Conservation (phyloP, 2,888 invertebrate genomes). For the Limnephilus marmoratus region DNA sequence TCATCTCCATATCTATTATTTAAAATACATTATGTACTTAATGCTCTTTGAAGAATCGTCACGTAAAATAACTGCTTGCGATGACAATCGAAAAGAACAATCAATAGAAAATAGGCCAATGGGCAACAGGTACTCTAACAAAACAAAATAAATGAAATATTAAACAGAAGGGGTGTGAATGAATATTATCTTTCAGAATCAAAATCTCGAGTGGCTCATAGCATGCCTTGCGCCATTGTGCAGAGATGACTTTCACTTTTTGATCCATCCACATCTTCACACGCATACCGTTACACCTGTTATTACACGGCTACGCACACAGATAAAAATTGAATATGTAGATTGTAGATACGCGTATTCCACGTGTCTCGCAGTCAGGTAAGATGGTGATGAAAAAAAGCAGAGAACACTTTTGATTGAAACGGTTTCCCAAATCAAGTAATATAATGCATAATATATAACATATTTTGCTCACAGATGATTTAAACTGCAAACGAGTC, state of each 20-base stretch:
- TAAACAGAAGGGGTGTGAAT: neutral
- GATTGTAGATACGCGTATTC: neutral
- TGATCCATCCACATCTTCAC: constrained; percentile 27
- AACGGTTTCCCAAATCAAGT: neutral
- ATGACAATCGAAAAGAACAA: neutral
- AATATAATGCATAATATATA: neutral
- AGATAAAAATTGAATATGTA: neutral
- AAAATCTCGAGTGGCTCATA: neutral
- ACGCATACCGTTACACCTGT: neutral
- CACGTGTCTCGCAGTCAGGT: neutral
- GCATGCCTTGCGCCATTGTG: constrained; percentile 25
- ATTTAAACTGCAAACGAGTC: too few species aligned
- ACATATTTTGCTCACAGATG: too few species aligned
- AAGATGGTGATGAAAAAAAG: neutral
- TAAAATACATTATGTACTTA: neutral
- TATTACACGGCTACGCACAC: neutral
- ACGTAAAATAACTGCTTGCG: neutral
- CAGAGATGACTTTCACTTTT: constrained; percentile 37
- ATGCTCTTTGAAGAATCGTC: neutral
- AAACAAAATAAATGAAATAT: neutral
- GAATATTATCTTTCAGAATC: neutral
- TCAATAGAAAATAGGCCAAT: neutral
- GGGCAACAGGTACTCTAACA: neutral
- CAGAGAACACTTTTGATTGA: neutral
- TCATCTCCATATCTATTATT: neutral